Evolutionary conservation across 2,113 vertebrate species (phyloP), one percentile per base, ranked within the genome.

Genomic region (Malurus alboscapulatus): DNA sequence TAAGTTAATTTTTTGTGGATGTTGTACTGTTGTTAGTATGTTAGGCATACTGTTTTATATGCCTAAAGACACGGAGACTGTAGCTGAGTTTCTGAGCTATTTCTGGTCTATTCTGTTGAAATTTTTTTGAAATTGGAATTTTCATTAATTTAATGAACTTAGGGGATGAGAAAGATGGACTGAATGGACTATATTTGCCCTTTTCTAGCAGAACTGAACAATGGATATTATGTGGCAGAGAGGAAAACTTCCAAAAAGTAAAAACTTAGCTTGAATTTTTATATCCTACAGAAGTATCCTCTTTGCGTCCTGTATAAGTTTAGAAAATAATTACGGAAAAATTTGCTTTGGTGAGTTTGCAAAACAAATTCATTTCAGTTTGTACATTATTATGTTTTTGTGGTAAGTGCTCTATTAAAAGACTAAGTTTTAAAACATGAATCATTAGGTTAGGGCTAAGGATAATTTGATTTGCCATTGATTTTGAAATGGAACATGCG

Each of bases 311-410:
- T 59, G 19, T 17, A 30, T 38, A 57, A 29, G 2, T 61, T 87
- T 57, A 61, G 51, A 84, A 89, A 78, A 72, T 53, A 68, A 45
- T 45, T 74, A 26, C 10, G 17, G 9, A 66, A 83, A 61, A 32
- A 0, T 44, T 68, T 75, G 1, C 4, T 42, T 92, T 34, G 45
- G 1, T 5, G 17, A 57, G 11, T 50, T 87, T 74, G 7, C 20
- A 78, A 84, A 81, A 67, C 14, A 71, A 92, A 71, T 58, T 1
- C 6, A 32, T 87, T 89, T 81, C 15, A 29, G 2, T 82, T 93
- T 2, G 1, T 34, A 71, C 8, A 36, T 2, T 36, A 45, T 24
- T 24, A 76, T 0, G 0, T 48, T 91, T 79, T 61, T 34, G 5
- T 34, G 40, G 17, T 18, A 40, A 26, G 4, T 27, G 4, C n/a